Evolutionary conservation across 2,113 vertebrate species (phyloP), one percentile per base, ranked within the genome.

Genomic region (Bufo bufo): DNA sequence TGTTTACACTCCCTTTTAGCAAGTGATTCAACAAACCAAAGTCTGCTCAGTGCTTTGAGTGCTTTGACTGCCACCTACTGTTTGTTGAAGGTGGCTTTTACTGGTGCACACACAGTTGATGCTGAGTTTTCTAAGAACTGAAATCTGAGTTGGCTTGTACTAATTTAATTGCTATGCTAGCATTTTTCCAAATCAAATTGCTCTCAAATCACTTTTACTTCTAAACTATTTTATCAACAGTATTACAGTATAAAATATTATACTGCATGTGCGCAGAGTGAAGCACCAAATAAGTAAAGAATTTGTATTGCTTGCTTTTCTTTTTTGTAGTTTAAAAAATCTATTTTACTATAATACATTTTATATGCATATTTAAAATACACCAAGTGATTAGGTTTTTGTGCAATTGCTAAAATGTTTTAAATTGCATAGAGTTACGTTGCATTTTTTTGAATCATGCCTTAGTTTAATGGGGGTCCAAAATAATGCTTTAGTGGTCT

Each of bases 61-160:
- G 94, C 83, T 91, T 92, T 87, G 93, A 89, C 90, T 95, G 95
- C 95, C 95, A 95, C 93, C 95, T 96, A 94, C 95, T 89, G 95
- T 91, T 86, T 77, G 0, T 87, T 19, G 86, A 14, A 56, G 77
- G 47, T 11, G 20, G 69, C 84, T 43, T 75, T 75, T 45, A 43
- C 9, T 33, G 78, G 10, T 75, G 56, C 58, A 58, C 43, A 43
- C 10, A 4, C 33, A 11, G 79, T 43, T 16, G 47, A 61, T 19
- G 6, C 33, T 81, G 54, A 59, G 56, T 17, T 17, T 43, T 59
- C 16, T 59, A 59, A 45, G 43, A 45, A 43, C 56, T 45, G 79
- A 61, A 58, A 43, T 81, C 79, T 47, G 8, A 17, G 23, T 20
- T 1, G 9, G 5, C 19, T 80, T 59, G 6, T 59, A 81, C 14